Conservation (phyloP, 2,888 invertebrate species). For the Drosophila suboccidentalis region DNA sequence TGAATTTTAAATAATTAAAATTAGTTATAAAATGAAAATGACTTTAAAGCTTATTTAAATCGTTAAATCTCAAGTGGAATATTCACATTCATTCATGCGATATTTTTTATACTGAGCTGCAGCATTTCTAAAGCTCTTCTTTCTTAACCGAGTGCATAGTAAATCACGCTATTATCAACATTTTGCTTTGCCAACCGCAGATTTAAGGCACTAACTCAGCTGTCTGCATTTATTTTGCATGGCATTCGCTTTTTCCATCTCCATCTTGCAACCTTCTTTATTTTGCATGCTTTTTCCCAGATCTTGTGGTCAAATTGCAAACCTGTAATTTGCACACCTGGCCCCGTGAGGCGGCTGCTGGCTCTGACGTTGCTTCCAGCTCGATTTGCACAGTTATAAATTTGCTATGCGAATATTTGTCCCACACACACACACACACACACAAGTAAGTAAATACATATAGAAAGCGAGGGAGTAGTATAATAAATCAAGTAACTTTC, state of each 20-base stretch:
- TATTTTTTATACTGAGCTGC: slow-evolving; percentile 24
- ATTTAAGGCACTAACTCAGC: slow-evolving; percentile 66
- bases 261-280: slow-evolving; percentile 11
- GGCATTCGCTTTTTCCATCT: slow-evolving; percentile 35
- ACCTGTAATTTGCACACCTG: slow-evolving; percentile 72
- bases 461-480: slow-evolving; percentile 42
- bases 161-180: slow-evolving; percentile 72
- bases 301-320: slow-evolving; percentile 69
- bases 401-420: slow-evolving; percentile 70
- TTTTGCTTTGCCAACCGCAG: slow-evolving; percentile 68
- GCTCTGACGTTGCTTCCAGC: slow-evolving; percentile 45
- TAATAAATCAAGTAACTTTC: slow-evolving; percentile 81
- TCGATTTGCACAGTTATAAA: slow-evolving; percentile 62
- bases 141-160: slow-evolving; percentile 51
- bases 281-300: slow-evolving; percentile 13
- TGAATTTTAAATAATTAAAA: not conserved
- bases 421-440: slow-evolving; percentile 32
- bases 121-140: slow-evolving; percentile 51
- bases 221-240: slow-evolving; percentile 66
- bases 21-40: not conserved
- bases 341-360: slow-evolving; percentile 35
- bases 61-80: not conserved
- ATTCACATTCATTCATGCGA: slow-evolving; percentile 89
- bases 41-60: not conserved
- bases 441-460: not conserved